A percentile compares a stretch with the other conserved stretches of the same genome.
Conservation (phyloP, 2,113 vertebrate species). For the Notechis scutatus region DNA sequence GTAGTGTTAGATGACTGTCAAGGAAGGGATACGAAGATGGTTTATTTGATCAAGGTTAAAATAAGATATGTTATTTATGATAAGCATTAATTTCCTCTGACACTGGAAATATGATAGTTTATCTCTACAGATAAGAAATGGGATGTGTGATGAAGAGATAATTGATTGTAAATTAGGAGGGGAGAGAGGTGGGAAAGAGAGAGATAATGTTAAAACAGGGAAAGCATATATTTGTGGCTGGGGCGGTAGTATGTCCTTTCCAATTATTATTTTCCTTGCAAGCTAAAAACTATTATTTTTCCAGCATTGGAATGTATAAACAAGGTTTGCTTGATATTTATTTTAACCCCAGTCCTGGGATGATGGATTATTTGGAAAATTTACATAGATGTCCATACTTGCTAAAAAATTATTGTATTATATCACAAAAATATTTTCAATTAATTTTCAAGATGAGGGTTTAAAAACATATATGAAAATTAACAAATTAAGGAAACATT, state of each 20-base stretch:
- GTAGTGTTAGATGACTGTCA: background rate
- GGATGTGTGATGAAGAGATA: no score
- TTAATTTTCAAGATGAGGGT: slow-evolving; percentile 13
- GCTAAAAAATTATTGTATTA: background rate
- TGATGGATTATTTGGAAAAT: slow-evolving; percentile 7
- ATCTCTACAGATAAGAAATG: no score
- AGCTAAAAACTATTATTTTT: background rate
- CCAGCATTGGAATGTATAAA: background rate
- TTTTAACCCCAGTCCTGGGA: background rate
- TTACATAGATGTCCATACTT: slow-evolving; percentile 2
- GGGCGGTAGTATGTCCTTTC: background rate
- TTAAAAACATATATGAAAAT: background rate
- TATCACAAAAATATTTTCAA: background rate
- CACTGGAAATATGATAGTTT: background rate
- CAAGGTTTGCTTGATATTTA: background rate
- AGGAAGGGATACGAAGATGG: background rate
- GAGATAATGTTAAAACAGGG: no score
- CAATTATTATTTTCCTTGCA: background rate
- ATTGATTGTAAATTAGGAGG: no score
- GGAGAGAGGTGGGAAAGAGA: no score
- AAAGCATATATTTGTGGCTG: background rate
- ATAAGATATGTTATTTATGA: background rate
- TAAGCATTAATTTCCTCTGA: background rate
- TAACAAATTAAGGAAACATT: background rate
- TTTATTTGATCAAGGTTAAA: background rate